A percentile compares a stretch with the other conserved stretches of the same genome.
phyloP scores from a whole-genome alignment of 30 jellyfish, hydroid and myxozoan species.

The Hydractinia symbiolongicarpus region DNA sequence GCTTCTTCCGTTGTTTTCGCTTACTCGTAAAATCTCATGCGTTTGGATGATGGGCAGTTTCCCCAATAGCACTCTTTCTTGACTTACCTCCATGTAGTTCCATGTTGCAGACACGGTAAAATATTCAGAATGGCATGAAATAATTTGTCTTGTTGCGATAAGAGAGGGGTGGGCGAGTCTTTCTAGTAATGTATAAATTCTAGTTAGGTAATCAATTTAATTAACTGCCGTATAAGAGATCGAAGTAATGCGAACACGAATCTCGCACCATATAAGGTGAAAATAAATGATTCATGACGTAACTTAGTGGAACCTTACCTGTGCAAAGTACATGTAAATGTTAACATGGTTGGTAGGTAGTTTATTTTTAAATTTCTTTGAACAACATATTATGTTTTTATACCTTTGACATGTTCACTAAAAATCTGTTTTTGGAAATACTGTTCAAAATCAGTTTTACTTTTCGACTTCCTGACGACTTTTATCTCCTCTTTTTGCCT shows the following conservation, averaged over 20 bases:
- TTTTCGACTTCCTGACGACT: neutral
- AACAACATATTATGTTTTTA: neutral
- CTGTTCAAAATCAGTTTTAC: neutral
- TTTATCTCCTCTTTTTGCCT: neutral
- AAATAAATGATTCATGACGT: constrained; percentile 1
- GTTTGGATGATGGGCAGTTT: too few relatives aligned
- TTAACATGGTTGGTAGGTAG: neutral
- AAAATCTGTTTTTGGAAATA: neutral
- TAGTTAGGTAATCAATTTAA: neutral
- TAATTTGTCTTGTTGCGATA: neutral
- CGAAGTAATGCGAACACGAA: neutral
- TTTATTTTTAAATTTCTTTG: neutral
- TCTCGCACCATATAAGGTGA: neutral
- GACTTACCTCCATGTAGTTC: constrained; percentile 15
- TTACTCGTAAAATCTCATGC: too few relatives aligned
- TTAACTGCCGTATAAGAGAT: neutral
- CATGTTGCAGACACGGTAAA: constrained; percentile 4
- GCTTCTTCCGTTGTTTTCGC: neutral
- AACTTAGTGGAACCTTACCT: neutral
- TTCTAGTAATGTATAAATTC: constrained; percentile 3
- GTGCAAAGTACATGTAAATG: constrained; percentile 22
- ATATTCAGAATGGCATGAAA: constrained; percentile 2
- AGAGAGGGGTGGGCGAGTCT: constrained; percentile 13
- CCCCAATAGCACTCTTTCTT: too few relatives aligned
- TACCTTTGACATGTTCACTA: neutral